Percentiles rank a stretch among this genome's conserved stretches.
phyloP scores from a whole-genome alignment of 2,113 vertebrate species.

The Melanerpes aurifrons region DNA sequence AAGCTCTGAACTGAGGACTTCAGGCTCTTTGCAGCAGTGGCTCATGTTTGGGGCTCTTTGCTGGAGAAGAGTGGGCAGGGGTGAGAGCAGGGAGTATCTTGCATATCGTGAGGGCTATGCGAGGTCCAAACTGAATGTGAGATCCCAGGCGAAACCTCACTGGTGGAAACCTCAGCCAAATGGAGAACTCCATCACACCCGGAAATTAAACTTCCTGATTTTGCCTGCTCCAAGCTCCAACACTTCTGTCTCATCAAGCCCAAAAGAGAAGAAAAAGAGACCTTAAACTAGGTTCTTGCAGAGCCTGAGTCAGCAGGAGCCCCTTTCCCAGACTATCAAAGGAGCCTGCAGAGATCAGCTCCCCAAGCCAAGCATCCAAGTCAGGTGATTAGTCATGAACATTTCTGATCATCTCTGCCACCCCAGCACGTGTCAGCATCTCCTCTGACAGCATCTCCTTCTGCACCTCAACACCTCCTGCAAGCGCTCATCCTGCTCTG shows the following conservation, averaged over 20 bases:
- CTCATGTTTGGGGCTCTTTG: neutral
- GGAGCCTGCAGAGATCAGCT: neutral
- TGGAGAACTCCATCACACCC: accelerated
- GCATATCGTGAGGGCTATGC: neutral
- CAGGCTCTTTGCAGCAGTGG: neutral
- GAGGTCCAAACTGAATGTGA: neutral
- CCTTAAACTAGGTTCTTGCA: neutral
- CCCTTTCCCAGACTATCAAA: neutral
- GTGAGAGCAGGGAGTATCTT: neutral
- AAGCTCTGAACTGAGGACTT: neutral
- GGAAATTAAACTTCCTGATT: neutral
- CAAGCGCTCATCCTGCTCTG: neutral
- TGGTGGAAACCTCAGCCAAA: neutral
- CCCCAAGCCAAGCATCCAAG: accelerated
- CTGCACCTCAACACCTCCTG: neutral
- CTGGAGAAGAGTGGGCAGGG: neutral
- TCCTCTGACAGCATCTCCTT: no score
- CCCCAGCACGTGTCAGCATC: neutral
- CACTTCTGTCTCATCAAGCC: neutral
- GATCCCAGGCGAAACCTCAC: neutral
- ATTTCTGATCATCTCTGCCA: neutral
- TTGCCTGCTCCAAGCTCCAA: neutral
- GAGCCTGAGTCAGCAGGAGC: neutral
- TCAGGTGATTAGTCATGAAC: neutral
- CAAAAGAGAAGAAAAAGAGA: neutral